Conservation (phyloP, 2,888 invertebrate genomes). For the Dermolepida albohirtum region DNA sequence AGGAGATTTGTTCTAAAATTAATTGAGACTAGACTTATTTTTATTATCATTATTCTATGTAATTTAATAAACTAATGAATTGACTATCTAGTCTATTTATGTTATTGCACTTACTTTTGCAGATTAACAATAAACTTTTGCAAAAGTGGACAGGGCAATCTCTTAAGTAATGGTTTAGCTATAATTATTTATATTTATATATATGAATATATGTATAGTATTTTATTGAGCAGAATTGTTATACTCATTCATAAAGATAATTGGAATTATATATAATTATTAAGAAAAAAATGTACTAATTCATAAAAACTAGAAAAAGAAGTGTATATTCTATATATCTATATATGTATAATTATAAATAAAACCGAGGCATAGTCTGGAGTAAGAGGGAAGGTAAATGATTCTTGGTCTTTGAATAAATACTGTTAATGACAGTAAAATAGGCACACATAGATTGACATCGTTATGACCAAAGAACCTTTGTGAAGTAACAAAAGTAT, state of each 20-base stretch:
- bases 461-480: too few species aligned
- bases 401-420: too few species aligned
- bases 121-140: slow-evolving; percentile 62
- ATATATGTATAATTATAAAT: too few species aligned
- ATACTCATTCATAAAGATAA: slow-evolving; percentile 37
- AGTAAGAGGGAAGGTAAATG: too few species aligned
- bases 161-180: slow-evolving; percentile 24
- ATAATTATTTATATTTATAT: slow-evolving; percentile 21
- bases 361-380: too few species aligned
- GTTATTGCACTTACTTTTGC: slow-evolving; percentile 63
- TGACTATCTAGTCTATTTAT: slow-evolving; percentile 46
- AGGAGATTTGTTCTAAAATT: slow-evolving; percentile 34
- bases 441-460: too few species aligned
- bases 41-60: slow-evolving; percentile 40
- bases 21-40: slow-evolving; percentile 47
- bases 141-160: slow-evolving; percentile 61
- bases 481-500: too few species aligned
- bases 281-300: slow-evolving; percentile 10
- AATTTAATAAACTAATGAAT: slow-evolving; percentile 44
- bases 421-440: too few species aligned
- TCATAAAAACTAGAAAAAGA: neutral
- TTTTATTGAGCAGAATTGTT: slow-evolving; percentile 60
- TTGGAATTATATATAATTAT: slow-evolving; percentile 26
- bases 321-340: too few species aligned
- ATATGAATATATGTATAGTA: slow-evolving; percentile 50